These are phyloP conservation scores for Hapalemur alaotrensis DNA, from an alignment of 2,797 vertebrate genomes.

Conservation along the genomic window DNA sequence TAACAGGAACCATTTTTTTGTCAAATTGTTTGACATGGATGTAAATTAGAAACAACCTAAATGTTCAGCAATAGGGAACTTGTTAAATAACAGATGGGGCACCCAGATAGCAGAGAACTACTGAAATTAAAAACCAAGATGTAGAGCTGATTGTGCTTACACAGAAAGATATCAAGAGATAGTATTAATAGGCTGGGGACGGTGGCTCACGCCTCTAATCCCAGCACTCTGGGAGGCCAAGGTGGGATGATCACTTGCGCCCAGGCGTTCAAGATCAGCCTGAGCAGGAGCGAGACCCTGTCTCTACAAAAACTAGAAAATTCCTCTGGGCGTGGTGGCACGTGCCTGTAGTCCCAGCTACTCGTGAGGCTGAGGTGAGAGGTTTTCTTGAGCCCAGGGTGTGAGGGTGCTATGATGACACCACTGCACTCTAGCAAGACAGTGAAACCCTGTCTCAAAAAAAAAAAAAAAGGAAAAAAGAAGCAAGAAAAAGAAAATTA, in stretches of 20 bases:
- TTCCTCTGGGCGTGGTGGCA: not conserved
- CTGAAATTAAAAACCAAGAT: not conserved
- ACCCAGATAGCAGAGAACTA: not conserved
- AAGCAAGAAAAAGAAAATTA: not conserved
- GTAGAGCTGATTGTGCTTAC: not conserved
- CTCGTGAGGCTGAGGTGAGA: not conserved
- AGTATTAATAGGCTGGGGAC: not conserved
- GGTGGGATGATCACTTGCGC: not conserved
- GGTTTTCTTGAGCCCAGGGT: not conserved
- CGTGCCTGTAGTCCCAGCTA: not conserved
- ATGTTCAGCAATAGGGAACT: not conserved
- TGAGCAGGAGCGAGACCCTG: not conserved
- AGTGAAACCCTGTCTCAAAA: not conserved
- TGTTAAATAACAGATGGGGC: not conserved
- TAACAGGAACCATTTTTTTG: not conserved
- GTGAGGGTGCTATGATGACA: not conserved
- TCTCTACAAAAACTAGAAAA: not conserved
- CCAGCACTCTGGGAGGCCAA: not conserved
- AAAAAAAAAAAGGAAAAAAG: not conserved
- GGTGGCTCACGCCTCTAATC: not conserved
- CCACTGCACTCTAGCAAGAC: not conserved
- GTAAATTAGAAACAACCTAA: not conserved
- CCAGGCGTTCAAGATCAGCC: not conserved
- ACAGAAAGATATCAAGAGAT: not conserved
- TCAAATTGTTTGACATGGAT: not conserved